These are phyloP conservation scores for Planococcus citri DNA, from an alignment of 1,140 invertebrate genomes.

Conservation along the genomic window DNA sequence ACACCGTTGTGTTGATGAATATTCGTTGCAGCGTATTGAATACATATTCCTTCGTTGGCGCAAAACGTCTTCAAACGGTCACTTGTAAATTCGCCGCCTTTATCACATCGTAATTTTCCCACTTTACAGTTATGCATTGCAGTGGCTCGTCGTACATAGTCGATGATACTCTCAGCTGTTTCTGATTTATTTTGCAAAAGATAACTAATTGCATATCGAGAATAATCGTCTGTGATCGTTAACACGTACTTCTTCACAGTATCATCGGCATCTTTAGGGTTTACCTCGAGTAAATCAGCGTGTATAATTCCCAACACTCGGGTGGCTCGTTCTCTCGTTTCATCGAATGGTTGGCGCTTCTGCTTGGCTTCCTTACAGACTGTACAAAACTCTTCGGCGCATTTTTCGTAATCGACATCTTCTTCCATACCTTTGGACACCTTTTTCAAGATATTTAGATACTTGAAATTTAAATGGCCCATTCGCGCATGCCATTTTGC, in stretches of 20 bases:
- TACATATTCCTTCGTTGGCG: constrained; percentile 29
- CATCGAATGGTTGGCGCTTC: constrained; percentile 26
- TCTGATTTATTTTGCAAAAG: neutral
- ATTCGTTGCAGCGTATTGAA: constrained; percentile 30
- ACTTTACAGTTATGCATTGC: constrained; percentile 20
- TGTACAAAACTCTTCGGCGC: neutral
- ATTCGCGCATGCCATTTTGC: too few relatives aligned
- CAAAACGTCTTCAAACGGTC: constrained; percentile 19
- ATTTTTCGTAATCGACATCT: too few relatives aligned
- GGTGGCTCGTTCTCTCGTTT: constrained; percentile 24
- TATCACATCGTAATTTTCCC: constrained; percentile 24
- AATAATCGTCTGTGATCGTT: neutral
- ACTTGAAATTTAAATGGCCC: too few relatives aligned
- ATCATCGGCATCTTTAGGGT: neutral
- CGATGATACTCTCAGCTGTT: neutral
- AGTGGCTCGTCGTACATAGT: neutral
- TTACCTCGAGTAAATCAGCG: constrained; percentile 29
- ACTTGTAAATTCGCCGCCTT: constrained; percentile 26
- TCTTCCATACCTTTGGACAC: too few relatives aligned
- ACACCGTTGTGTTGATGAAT: constrained; percentile 34
- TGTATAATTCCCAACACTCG: constrained; percentile 31
- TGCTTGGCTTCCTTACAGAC: constrained; percentile 15
- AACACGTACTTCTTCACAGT: neutral
- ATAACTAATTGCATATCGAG: neutral
- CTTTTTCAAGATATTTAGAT: too few relatives aligned